These are phyloP conservation scores for Epizoanthus illoricatus DNA, from an alignment of 92 coral and sea anemone species.

Conservation along the genomic window DNA sequence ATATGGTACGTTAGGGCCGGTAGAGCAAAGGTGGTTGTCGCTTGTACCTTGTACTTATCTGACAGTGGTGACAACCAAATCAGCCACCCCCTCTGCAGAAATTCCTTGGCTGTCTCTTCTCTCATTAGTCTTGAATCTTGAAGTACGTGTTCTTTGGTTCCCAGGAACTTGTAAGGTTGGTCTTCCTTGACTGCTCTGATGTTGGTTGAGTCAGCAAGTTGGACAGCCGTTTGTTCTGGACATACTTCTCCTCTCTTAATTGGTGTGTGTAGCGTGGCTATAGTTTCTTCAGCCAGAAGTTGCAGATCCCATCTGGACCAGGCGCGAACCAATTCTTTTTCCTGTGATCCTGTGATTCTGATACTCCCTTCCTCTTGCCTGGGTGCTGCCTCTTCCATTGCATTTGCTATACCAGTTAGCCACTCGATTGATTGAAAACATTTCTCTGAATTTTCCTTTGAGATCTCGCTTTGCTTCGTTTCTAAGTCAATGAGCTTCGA, in stretches of 20 bases:
- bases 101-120: not conserved
- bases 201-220: not conserved
- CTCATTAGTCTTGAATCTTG: not conserved
- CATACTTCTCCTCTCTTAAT: conserved; percentile 3
- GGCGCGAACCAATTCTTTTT: not conserved
- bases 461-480: not conserved
- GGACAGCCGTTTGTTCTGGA: not conserved
- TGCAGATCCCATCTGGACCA: too few species aligned
- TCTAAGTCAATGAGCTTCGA: not conserved
- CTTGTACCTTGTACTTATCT: too few species aligned
- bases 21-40: conserved; percentile 25
- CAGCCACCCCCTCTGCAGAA: conserved; percentile 10
- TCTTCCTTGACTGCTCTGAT: conserved; percentile 15
- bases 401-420: too few species aligned
- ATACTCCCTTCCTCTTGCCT: not conserved
- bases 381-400: not conserved
- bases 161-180: not conserved
- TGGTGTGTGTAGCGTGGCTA: not conserved
- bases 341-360: not conserved
- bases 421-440: not conserved
- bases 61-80: conserved; percentile 34
- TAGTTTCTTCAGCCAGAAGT: not conserved
- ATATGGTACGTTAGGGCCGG: conserved; percentile 30
- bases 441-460: not conserved
- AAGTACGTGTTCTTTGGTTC: conserved; percentile 5